Evolutionary conservation across 2,888 invertebrate genomes (phyloP), one percentile per base, ranked within the genome.

Genomic region (Chironomus tentans): DNA sequence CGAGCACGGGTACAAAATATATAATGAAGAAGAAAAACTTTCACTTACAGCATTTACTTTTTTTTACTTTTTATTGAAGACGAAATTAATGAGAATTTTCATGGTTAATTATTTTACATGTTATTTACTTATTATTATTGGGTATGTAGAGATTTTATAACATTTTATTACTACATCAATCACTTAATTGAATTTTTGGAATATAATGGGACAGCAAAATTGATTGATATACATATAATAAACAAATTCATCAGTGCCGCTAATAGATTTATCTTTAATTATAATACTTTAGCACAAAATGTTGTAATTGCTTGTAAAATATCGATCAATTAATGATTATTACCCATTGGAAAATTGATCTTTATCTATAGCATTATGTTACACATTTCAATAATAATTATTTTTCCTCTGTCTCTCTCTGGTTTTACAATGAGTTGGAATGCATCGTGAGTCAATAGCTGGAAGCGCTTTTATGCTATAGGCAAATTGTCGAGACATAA

Each of bases 41-140:
- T 65, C 65, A 65, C 65, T 65, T 65, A 18, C n/a, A 65, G 22
- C 38, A 10, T 38, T 38, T n/a, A n/a, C n/a, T n/a, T n/a, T n/a
- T n/a, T n/a, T 28, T 28, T 28, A 38, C 38, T 38, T 38, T 38
- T 38, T 38, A 38, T 38, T 38, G 1, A 38, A 38, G 38, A 38
- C 38, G 38, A 38, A 38, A 24, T 65, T 21, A 65, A 65, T 65
- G 65, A 65, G 65, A 65, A 65, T 65, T 24, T 65, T 56, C 65
- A 68, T 68, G 21, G n/a, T 46, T 68, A 68, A 68, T 68, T 68
- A n/a, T 46, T 68, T 68, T 46, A 13, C 18, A 65, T 65, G 65
- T 13, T 15, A 65, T 65, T 6, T 38, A 38, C 38, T 38, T 38
- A 10, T 38, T 38, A 10, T 38, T 38, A 1, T 38, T 38, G 10